Conservation (phyloP, 1,140 invertebrate genomes). For the Zaprionus taronus region DNA sequence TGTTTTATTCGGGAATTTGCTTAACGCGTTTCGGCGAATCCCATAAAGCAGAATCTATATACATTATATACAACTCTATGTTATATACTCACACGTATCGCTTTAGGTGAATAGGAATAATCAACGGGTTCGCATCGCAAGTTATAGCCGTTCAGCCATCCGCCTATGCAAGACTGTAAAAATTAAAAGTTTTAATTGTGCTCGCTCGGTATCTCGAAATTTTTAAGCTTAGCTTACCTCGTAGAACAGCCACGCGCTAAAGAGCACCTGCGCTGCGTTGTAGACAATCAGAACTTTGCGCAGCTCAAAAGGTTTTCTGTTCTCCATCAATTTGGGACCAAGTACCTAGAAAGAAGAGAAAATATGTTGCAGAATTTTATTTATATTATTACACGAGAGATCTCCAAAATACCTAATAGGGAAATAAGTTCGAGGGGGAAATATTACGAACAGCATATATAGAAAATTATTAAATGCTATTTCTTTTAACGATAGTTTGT, state of each 20-base stretch:
- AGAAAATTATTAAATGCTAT: no score
- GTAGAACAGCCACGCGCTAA: slow-evolving; percentile 93
- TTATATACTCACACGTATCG: slow-evolving; percentile 90
- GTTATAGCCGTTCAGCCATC: slow-evolving; percentile 91
- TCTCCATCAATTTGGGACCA: slow-evolving; percentile 95
- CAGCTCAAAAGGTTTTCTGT: slow-evolving; percentile 94
- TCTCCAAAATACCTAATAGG: no score
- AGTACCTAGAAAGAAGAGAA: slow-evolving; percentile 85
- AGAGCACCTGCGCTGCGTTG: slow-evolving; percentile 94
- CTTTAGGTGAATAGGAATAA: slow-evolving; percentile 90
- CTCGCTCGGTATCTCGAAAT: background rate
- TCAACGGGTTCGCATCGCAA: slow-evolving; percentile 96
- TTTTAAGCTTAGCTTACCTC: slow-evolving; percentile 88
- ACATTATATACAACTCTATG: slow-evolving; percentile 23
- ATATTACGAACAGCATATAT: no score
- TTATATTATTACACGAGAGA: no score
- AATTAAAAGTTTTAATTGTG: slow-evolving; percentile 20
- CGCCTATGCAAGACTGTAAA: slow-evolving; percentile 87
- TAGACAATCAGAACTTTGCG: slow-evolving; percentile 92
- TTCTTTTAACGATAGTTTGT: no score
- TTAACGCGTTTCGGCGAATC: slow-evolving; percentile 8
- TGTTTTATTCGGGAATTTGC: slow-evolving; percentile 22
- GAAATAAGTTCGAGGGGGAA: no score
- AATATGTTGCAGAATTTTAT: no score
- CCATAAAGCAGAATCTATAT: slow-evolving; percentile 13